These are phyloP conservation scores for Pseudachorutes palmiensis DNA, from an alignment of 1,140 invertebrate genomes.

Conservation along the genomic window DNA sequence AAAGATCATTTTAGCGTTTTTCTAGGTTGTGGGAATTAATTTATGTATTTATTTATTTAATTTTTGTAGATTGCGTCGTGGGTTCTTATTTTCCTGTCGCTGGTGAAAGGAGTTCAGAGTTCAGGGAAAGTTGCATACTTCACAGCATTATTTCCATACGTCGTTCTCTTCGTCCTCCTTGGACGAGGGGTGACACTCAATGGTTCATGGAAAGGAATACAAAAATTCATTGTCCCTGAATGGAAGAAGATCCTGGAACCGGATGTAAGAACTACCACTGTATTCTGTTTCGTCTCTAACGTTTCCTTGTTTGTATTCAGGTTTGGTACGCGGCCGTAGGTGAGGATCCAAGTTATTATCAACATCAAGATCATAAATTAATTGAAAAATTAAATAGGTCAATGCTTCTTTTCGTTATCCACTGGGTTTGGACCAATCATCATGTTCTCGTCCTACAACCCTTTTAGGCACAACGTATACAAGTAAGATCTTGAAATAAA, in stretches of 20 bases:
- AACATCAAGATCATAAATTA: too few species aligned
- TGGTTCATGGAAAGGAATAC: constrained; percentile 64
- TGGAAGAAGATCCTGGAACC: constrained; percentile 60
- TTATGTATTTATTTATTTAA: too few species aligned
- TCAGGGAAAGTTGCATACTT: constrained; percentile 46
- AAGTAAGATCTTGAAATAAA: constrained; percentile 50
- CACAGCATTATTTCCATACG: constrained; percentile 68
- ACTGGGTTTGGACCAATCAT: constrained; percentile 49
- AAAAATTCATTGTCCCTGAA: constrained; percentile 63
- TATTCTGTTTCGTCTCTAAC: too few species aligned
- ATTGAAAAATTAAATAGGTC: too few species aligned
- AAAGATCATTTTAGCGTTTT: too few species aligned
- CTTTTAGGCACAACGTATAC: constrained; percentile 71
- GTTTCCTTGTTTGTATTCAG: constrained; percentile 14
- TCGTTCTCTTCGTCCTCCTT: constrained; percentile 65
- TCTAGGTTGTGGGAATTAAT: too few species aligned
- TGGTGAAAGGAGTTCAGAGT: constrained; percentile 68
- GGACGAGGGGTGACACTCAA: constrained; percentile 60
- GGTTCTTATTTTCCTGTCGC: constrained; percentile 63
- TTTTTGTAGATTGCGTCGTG: too few species aligned
- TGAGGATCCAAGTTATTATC: too few species aligned
- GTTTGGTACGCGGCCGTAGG: constrained; percentile 70
- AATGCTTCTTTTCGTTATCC: constrained; percentile 57
- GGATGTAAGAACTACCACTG: constrained; percentile 43
- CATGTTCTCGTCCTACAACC: constrained; percentile 65